These are phyloP conservation scores for Timema podura DNA, from an alignment of 2,888 invertebrate genomes.

Conservation along the genomic window DNA sequence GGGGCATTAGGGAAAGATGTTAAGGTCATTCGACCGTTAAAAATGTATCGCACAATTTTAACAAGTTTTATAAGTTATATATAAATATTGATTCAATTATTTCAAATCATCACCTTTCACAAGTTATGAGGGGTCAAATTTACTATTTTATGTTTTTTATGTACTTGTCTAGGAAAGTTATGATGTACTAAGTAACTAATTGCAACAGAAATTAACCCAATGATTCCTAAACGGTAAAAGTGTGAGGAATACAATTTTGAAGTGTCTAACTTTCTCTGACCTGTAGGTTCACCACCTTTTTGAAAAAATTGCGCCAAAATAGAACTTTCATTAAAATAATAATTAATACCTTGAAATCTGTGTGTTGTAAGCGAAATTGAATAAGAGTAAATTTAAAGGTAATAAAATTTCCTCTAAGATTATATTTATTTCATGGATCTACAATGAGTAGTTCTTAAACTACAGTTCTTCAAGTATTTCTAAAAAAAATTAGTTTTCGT, in stretches of 20 bases:
- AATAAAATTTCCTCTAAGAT: not conserved
- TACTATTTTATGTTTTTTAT: no score
- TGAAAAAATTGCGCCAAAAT: not conserved
- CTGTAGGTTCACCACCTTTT: not conserved
- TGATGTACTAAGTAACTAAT: not conserved
- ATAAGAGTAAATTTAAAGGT: not conserved
- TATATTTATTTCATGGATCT: not conserved
- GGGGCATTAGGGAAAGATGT: no score
- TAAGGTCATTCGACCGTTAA: no score
- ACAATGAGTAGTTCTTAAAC: not conserved
- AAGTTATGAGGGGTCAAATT: no score
- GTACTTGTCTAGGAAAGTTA: not conserved
- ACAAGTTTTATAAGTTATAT: no score
- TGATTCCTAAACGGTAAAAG: not conserved
- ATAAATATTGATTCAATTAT: no score
- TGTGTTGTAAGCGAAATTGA: not conserved
- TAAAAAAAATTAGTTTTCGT: not conserved
- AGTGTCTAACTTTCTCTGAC: constrained; percentile 5
- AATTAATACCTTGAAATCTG: not conserved
- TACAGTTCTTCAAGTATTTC: not conserved
- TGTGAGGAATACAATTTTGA: not conserved
- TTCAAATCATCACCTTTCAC: no score
- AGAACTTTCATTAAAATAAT: not conserved
- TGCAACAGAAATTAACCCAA: constrained; percentile 4
- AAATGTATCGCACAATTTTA: no score